Conservation (phyloP, 1,140 invertebrate species). For the Steinernema khuongi region DNA sequence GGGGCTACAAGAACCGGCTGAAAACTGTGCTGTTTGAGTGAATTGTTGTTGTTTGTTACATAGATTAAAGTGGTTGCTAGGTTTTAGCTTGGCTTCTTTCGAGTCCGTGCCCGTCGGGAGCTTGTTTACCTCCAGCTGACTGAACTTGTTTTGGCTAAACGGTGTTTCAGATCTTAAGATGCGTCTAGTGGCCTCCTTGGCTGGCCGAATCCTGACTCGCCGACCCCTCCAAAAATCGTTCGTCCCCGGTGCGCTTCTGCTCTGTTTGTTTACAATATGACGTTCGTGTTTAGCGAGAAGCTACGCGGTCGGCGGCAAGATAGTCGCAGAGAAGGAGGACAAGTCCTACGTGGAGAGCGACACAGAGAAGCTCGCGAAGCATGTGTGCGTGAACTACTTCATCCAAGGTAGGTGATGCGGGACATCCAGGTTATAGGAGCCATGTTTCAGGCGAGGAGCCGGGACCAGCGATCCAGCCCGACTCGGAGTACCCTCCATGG, state of each 20-base stretch:
- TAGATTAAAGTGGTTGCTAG: neutral
- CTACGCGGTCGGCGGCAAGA: conserved; percentile 19
- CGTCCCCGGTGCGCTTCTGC: neutral
- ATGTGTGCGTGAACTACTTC: conserved; percentile 38
- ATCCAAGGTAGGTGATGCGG: conserved; percentile 24
- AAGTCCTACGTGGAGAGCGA: conserved; percentile 38
- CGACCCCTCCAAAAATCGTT: neutral
- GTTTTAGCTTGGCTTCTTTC: neutral
- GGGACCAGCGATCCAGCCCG: conserved; percentile 32
- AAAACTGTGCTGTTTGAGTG: conserved; percentile 24
- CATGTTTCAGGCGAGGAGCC: conserved; percentile 35
- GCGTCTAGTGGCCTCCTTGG: too few relatives aligned
- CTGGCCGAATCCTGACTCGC: too few relatives aligned
- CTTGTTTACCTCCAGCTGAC: too few relatives aligned
- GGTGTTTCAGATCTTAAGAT: too few relatives aligned
- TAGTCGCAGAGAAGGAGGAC: conserved; percentile 33
- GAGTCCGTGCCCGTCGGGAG: too few relatives aligned
- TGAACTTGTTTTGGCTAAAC: too few relatives aligned
- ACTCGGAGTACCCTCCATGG: conserved; percentile 38
- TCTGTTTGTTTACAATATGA: neutral
- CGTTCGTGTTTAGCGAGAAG: neutral
- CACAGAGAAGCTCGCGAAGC: conserved; percentile 26
- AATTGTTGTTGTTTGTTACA: neutral
- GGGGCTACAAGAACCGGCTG: conserved; percentile 19
- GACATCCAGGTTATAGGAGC: neutral